Evolutionary conservation across 2,113 vertebrate species (phyloP).

Genomic region (Rhinichthys klamathensis): DNA sequence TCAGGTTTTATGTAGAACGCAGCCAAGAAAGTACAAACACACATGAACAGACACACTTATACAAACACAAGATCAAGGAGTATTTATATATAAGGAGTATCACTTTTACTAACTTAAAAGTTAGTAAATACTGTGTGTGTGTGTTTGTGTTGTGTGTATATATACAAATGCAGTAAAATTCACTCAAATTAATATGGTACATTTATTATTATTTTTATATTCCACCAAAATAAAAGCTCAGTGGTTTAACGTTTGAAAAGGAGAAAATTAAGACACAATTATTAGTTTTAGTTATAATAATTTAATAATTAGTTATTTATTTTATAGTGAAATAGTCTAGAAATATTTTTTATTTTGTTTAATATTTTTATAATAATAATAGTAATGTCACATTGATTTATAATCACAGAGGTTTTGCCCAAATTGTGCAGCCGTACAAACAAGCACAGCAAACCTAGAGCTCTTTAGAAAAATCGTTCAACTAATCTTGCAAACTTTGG

Average conservation of each 20-base stretch:
- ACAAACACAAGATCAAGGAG: constrained; percentile 20
- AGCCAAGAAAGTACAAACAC: constrained; percentile 20
- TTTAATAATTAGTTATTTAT: background rate
- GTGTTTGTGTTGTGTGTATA: too few species aligned
- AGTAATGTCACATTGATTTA: background rate
- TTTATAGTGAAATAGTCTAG: background rate
- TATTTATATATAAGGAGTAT: too few species aligned
- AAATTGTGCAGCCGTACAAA: background rate
- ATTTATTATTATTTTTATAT: background rate
- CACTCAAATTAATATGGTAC: background rate
- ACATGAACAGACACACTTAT: constrained; percentile 17
- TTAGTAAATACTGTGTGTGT: too few species aligned
- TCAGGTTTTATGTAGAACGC: constrained; percentile 16
- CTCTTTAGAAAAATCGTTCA: background rate
- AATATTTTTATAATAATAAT: background rate
- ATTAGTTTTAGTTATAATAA: background rate
- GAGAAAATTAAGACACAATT: background rate
- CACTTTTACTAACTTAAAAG: too few species aligned
- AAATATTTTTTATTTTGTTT: background rate
- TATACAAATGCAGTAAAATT: background rate
- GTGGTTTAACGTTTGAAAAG: background rate
- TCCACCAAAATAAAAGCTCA: background rate
- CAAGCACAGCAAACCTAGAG: background rate
- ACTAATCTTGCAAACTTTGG: background rate
- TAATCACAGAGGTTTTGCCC: background rate